Evolutionary conservation across 2,797 vertebrate genomes (phyloP), one percentile per base, ranked within the genome.

Genomic region (Bucorvus abyssinicus): DNA sequence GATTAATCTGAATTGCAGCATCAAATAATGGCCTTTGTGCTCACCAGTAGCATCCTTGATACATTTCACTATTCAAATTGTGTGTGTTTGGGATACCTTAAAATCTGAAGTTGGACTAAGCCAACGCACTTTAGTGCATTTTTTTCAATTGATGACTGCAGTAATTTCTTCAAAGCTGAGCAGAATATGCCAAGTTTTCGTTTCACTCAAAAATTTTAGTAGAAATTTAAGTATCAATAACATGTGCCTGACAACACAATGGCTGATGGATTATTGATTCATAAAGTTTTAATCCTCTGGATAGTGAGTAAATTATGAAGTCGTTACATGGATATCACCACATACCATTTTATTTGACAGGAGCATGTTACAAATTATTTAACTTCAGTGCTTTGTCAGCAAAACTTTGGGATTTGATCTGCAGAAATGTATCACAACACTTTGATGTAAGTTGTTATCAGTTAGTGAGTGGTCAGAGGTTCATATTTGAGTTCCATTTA

Each of bases 201-300:
- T 60, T 84, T 23, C 3, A 18, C 61, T 82, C 19, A 75, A 93
- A 75, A 93, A 75, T 59, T 83, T 56, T 57, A 86, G 32, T 64
- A 84, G 50, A 83, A 74, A 81, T 81, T 71, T 87, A 84, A 91
- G 78, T 94, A 83, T 77, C 50, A 64, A 21, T 90, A 93, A 36
- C 26, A 90, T 88, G 55, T 68, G 34, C 69, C 91, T 95, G 57
- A 73, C n/a, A 64, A 36, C 70, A 56, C 14, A 7, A 8, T 40
- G 47, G 68, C 49, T 94, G 93, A 92, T 95, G 77, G 73, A 50
- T 89, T 97, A 95, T 95, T 95, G 93, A 95, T 95, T 94, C 63
- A 68, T 93, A 92, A 74, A 74, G n/a, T 73, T 87, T 90, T 91
- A 93, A 83, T 97, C 56, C 53, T 89, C 45, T 91, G 74, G 47